These are phyloP conservation scores for Andricus grossulariae DNA, from an alignment of 1,140 invertebrate genomes.

Conservation along the genomic window DNA sequence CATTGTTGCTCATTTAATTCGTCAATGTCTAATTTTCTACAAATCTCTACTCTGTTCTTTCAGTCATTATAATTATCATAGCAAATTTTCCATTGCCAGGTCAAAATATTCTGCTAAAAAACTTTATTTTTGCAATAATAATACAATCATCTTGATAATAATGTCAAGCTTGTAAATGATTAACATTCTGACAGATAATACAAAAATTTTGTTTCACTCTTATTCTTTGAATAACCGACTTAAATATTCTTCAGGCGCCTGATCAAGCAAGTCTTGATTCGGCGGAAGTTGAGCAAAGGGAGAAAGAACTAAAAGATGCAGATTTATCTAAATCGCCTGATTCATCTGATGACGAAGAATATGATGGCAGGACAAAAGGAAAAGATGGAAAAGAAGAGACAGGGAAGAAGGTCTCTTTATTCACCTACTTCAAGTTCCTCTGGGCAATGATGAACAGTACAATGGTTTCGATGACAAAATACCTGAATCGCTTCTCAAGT, in stretches of 20 bases:
- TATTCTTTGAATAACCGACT: no score
- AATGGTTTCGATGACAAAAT: conserved; percentile 90
- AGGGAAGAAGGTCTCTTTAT: conserved; percentile 61
- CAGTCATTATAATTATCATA: background rate
- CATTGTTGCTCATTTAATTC: conserved; percentile 4
- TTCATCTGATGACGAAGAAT: conserved; percentile 37
- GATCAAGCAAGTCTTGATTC: conserved; percentile 60
- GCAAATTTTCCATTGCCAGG: background rate
- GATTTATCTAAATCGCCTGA: conserved; percentile 11
- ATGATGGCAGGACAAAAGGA: conserved; percentile 46
- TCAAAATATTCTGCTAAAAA: no score
- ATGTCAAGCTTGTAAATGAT: no score
- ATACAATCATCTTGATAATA: no score
- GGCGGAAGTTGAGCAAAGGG: conserved; percentile 54
- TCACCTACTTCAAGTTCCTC: conserved; percentile 78
- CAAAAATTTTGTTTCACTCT: no score
- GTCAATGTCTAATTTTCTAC: conserved; percentile 37
- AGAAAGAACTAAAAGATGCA: conserved; percentile 26
- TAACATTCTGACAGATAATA: no score
- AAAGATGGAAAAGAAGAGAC: conserved; percentile 62
- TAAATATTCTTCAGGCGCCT: conserved; percentile 41
- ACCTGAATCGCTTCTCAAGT: conserved; percentile 90
- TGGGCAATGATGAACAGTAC: conserved; percentile 87
- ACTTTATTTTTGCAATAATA: no score
- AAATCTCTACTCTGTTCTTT: conserved; percentile 5